Evolutionary conservation across 2,113 vertebrate species (phyloP).

Genomic region (Oncorhynchus masou): DNA sequence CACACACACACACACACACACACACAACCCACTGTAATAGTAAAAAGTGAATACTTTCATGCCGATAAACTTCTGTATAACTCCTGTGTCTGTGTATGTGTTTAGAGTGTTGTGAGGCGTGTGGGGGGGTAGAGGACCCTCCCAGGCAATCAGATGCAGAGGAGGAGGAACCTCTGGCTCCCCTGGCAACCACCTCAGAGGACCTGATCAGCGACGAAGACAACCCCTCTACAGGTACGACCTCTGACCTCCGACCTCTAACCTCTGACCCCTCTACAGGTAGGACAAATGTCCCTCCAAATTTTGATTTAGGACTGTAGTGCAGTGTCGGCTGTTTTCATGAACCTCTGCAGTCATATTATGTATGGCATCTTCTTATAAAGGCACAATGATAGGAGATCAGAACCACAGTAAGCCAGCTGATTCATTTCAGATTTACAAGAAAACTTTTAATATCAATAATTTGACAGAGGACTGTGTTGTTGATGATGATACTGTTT

Average conservation of each 20-base stretch:
- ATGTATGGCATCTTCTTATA: neutral
- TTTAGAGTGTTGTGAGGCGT: slow-evolving; percentile 66
- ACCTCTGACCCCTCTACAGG: neutral
- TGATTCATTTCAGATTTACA: neutral
- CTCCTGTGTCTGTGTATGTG: neutral
- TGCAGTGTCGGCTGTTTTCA: neutral
- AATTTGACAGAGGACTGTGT: neutral
- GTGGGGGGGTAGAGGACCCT: slow-evolving; percentile 62
- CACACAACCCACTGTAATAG: neutral
- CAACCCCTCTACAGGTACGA: slow-evolving; percentile 62
- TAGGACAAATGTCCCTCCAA: neutral
- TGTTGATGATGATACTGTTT: neutral
- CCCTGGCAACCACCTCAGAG: slow-evolving; percentile 65
- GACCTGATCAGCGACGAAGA: slow-evolving; percentile 69
- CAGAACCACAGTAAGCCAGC: no score
- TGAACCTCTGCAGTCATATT: neutral
- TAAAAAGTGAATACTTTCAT: neutral
- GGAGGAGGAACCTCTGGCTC: slow-evolving; percentile 55
- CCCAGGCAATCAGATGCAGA: slow-evolving; percentile 66
- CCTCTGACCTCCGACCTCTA: neutral
- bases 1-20: no score
- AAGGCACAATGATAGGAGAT: no score
- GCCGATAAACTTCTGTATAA: neutral
- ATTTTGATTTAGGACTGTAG: neutral
- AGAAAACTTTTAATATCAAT: neutral